Evolutionary conservation across 2,888 invertebrate species (phyloP).

Genomic region (Ormia ochracea): DNA sequence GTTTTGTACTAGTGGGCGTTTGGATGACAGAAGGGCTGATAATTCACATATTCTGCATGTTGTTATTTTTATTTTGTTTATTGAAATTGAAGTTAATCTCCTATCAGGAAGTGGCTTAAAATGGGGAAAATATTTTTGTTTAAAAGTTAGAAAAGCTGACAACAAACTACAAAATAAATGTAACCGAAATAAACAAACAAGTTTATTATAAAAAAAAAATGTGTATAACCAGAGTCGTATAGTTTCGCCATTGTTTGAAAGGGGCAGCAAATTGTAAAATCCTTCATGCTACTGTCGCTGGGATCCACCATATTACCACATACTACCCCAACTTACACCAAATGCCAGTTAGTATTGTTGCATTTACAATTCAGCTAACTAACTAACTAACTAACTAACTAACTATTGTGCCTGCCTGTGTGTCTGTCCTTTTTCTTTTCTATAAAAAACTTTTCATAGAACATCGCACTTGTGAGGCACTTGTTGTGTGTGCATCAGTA

Average conservation of each 20-base stretch:
- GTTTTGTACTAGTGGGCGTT: neutral
- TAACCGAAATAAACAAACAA: constrained; percentile 18
- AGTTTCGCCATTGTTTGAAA: constrained; percentile 26
- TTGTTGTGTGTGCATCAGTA: neutral
- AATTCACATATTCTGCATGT: neutral
- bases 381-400: constrained; percentile 53
- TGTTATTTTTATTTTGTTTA: neutral
- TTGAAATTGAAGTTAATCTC: constrained; percentile 14
- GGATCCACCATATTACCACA: neutral
- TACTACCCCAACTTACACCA: neutral
- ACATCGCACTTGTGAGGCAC: neutral
- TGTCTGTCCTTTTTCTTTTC: neutral
- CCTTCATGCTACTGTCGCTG: constrained; percentile 4
- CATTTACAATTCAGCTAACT: constrained; percentile 47
- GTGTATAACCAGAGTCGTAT: neutral
- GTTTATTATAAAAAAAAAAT: neutral
- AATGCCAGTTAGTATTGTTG: neutral
- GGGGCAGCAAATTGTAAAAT: constrained; percentile 11
- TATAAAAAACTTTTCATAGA: constrained; percentile 26
- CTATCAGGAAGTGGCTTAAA: constrained; percentile 36
- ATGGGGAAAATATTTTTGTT: neutral
- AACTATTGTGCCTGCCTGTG: constrained; percentile 40
- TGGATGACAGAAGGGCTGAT: neutral
- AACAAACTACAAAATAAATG: constrained; percentile 20
- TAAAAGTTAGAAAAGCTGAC: constrained; percentile 28